A percentile compares a stretch with the other conserved stretches of the same genome.
phyloP scores from a whole-genome alignment of 2,888 invertebrate genomes.

The Himalopsyche anomala region DNA sequence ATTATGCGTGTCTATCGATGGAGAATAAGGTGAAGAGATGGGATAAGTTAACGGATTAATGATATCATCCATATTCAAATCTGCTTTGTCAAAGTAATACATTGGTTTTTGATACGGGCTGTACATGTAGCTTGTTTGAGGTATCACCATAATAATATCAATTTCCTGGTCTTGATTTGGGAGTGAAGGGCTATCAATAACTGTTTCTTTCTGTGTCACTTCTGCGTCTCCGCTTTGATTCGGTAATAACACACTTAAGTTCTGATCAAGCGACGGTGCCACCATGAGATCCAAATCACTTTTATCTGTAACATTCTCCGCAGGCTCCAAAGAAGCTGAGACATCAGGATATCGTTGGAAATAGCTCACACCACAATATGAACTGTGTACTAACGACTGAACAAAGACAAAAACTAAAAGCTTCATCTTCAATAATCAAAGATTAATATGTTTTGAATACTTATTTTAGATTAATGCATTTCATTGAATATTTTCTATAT shows the following conservation, averaged over 20 bases:
- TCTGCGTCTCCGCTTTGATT: not conserved
- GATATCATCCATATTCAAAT: not conserved
- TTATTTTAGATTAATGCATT: too few relatives aligned
- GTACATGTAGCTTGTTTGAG: conserved; percentile 5
- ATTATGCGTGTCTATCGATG: not conserved
- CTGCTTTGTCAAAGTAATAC: not conserved
- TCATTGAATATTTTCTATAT: too few relatives aligned
- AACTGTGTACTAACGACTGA: not conserved
- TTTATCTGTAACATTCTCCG: not conserved
- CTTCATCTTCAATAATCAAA: not conserved
- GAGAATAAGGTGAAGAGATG: not conserved
- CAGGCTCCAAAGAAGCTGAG: not conserved
- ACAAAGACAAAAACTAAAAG: not conserved
- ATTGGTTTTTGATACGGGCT: conserved; percentile 28
- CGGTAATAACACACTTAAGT: not conserved
- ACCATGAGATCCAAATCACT: not conserved
- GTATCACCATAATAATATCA: conserved; percentile 15
- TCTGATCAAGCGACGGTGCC: not conserved
- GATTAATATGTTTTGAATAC: too few relatives aligned
- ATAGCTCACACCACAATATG: conserved; percentile 31
- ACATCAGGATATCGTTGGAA: conserved; percentile 8
- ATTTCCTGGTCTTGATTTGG: not conserved
- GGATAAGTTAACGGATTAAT: not conserved
- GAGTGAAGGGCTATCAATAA: not conserved
- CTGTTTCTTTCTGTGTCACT: not conserved